A percentile compares a stretch with the other conserved stretches of the same genome.
These are phyloP conservation scores for Takifugu rubripes DNA, from an alignment of 2,797 vertebrate species.

Conservation along the genomic window DNA sequence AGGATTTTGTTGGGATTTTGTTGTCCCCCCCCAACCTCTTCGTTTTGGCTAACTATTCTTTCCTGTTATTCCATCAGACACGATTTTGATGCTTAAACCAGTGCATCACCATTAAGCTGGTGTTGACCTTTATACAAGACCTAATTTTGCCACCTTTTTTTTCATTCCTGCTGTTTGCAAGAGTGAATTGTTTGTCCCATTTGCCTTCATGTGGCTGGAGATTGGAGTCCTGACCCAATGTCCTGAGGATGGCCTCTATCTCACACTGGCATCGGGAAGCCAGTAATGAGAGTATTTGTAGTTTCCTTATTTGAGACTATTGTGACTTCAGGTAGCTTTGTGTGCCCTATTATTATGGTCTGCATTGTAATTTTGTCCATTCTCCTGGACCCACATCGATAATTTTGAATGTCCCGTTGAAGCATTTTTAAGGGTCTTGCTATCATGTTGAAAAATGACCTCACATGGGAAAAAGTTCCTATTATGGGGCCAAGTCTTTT, in stretches of 20 bases:
- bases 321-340: neutral
- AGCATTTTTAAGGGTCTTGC: no score
- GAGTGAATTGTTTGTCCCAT: slow-evolving; percentile 54
- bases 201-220: slow-evolving; percentile 40
- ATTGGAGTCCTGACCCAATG: slow-evolving; percentile 73
- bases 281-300: slow-evolving; percentile 67
- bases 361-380: slow-evolving; percentile 22
- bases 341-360: neutral
- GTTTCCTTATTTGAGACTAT: slow-evolving; percentile 50
- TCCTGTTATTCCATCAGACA: no score
- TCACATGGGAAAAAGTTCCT: no score
- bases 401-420: no score
- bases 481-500: no score
- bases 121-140: neutral
- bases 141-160: slow-evolving; percentile 8
- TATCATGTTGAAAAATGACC: no score
- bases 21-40: neutral
- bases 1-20: slow-evolving; percentile 6
- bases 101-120: slow-evolving; percentile 21
- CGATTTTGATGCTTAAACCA: neutral
- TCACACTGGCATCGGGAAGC: slow-evolving; percentile 62
- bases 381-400: slow-evolving; percentile 6
- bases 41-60: neutral
- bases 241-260: slow-evolving; percentile 56
- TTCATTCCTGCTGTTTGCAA: slow-evolving; percentile 26